phyloP scores from a whole-genome alignment of 2,113 vertebrate genomes.

The Meles meles region DNA sequence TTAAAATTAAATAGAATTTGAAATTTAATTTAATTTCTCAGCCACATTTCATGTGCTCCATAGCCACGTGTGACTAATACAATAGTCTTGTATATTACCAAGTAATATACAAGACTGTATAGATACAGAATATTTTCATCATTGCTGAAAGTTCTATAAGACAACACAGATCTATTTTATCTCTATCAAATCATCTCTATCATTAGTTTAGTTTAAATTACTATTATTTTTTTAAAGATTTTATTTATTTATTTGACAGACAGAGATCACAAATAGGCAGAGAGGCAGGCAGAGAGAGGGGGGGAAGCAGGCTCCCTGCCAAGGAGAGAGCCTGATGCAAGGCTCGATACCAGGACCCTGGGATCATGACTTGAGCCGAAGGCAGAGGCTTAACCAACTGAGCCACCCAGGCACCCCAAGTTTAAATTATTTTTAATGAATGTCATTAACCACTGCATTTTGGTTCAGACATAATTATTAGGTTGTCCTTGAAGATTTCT shows the following conservation, averaged over 20 bases:
- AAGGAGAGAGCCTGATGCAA: no score
- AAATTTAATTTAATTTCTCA: slow-evolving; percentile 8
- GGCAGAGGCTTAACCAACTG: no score
- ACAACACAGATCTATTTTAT: background rate
- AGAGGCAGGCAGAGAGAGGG: no score
- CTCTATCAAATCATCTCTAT: background rate
- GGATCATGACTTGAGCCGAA: no score
- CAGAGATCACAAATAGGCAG: no score
- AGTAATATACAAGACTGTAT: background rate
- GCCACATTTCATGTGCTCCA: background rate
- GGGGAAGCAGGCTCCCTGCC: no score
- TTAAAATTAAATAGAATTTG: background rate
- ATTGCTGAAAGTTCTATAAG: background rate
- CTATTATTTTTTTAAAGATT: no score
- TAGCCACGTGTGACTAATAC: background rate
- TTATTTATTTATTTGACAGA: no score
- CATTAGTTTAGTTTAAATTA: background rate
- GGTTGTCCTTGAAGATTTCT: background rate
- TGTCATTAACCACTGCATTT: background rate
- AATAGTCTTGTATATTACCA: no score
- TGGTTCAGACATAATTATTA: background rate
- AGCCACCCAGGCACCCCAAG: no score
- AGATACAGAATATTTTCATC: background rate
- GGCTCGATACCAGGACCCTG: no score
- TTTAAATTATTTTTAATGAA: background rate